phyloP scores from a whole-genome alignment of 1,140 invertebrate genomes.

The Bombus picipes region DNA sequence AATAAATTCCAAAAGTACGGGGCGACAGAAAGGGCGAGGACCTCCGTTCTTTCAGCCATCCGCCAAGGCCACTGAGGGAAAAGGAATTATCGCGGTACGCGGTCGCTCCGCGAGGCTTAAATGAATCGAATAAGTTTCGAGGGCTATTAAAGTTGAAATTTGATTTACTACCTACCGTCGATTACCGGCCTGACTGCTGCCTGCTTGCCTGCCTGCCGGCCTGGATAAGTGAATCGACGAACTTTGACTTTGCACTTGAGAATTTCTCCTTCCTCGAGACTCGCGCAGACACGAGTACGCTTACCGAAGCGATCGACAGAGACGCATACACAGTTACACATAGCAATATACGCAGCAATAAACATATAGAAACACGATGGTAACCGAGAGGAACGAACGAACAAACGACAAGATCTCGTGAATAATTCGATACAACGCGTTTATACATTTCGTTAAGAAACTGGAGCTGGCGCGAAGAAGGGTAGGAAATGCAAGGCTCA shows the following conservation, averaged over 20 bases:
- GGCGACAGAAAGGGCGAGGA: neutral
- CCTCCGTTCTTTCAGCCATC: too few relatives aligned
- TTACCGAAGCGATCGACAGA: neutral
- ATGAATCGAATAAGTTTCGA: slow-evolving; percentile 73
- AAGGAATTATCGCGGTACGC: slow-evolving; percentile 60
- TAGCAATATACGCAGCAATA: too few relatives aligned
- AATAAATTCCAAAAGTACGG: neutral
- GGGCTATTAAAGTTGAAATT: slow-evolving; percentile 72
- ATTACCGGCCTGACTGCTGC: slow-evolving; percentile 54
- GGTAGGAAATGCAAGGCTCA: neutral
- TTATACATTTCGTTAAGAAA: slow-evolving; percentile 33
- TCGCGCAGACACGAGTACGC: slow-evolving; percentile 14
- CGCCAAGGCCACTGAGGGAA: neutral
- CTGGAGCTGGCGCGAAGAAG: neutral
- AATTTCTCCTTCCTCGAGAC: slow-evolving; percentile 3
- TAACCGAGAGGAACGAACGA: neutral
- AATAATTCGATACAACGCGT: slow-evolving; percentile 22
- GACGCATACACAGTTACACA: too few relatives aligned
- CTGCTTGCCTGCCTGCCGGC: slow-evolving; percentile 27
- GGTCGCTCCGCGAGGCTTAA: slow-evolving; percentile 58
- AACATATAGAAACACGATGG: neutral
- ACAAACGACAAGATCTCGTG: neutral
- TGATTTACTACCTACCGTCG: slow-evolving; percentile 63
- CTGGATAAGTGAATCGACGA: slow-evolving; percentile 61
- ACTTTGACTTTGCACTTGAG: slow-evolving; percentile 40